These are phyloP conservation scores for Nymphalis io DNA, from an alignment of 1,140 invertebrate genomes.

Conservation along the genomic window DNA sequence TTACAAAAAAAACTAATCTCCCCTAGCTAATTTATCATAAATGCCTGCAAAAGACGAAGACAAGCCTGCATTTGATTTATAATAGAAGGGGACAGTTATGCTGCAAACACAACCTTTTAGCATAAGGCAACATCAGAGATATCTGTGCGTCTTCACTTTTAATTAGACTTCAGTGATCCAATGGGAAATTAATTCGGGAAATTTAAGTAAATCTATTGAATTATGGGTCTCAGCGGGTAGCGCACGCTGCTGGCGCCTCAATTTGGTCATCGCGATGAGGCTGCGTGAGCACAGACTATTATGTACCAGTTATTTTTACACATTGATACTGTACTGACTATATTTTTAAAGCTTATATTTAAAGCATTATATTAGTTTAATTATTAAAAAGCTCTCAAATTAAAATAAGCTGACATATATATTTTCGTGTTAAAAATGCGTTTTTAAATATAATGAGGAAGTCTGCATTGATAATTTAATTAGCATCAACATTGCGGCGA, in stretches of 20 bases:
- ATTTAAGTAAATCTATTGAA: constrained; percentile 41
- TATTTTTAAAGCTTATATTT: constrained; percentile 47
- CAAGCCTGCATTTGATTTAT: constrained; percentile 78
- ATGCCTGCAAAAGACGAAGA: constrained; percentile 61
- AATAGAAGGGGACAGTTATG: constrained; percentile 68
- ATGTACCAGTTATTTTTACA: constrained; percentile 58
- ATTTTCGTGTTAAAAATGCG: background rate
- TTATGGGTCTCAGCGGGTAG: constrained; percentile 62
- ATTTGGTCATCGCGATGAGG: constrained; percentile 41
- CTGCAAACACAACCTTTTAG: constrained; percentile 28
- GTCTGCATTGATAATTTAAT: constrained; percentile 75
- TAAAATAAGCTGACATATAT: background rate
- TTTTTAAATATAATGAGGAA: constrained; percentile 69
- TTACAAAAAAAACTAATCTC: constrained; percentile 36
- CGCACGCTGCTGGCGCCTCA: constrained; percentile 59
- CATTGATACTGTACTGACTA: constrained; percentile 56
- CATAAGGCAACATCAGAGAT: constrained; percentile 9
- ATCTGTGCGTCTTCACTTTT: constrained; percentile 26
- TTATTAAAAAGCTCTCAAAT: background rate
- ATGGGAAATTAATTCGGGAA: background rate
- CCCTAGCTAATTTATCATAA: constrained; percentile 53
- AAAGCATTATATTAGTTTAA: background rate
- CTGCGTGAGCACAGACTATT: constrained; percentile 71
- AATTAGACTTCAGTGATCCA: background rate
- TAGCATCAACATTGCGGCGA: constrained; percentile 65